These are phyloP conservation scores for Trachelus stipa DNA, from an alignment of 2,888 invertebrate genomes.

Conservation along the genomic window DNA sequence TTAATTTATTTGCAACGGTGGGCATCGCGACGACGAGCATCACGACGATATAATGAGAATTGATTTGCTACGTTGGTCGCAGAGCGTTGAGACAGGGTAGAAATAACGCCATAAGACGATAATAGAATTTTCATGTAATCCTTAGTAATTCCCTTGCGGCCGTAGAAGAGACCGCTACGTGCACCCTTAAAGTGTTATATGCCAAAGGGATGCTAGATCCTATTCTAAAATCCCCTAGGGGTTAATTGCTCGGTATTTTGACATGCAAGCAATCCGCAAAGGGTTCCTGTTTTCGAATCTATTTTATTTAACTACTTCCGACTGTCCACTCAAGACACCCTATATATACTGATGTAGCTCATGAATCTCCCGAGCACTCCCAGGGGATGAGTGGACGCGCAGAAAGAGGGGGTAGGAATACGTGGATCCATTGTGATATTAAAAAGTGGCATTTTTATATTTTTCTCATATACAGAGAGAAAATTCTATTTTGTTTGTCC, in stretches of 20 bases:
- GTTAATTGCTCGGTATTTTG: conserved; percentile 65
- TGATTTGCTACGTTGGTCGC: conserved; percentile 44
- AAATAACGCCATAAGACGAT: conserved; percentile 46
- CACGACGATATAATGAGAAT: conserved; percentile 26
- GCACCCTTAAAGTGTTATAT: background rate
- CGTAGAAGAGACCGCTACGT: conserved; percentile 38
- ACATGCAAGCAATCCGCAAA: conserved; percentile 54
- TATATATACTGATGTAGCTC: background rate
- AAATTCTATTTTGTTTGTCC: background rate
- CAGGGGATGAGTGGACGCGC: background rate
- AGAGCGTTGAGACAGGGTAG: conserved; percentile 9
- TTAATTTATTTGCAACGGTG: background rate
- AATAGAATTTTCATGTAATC: conserved; percentile 65
- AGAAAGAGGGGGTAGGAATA: background rate
- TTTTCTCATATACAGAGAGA: background rate
- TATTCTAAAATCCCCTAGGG: conserved; percentile 62
- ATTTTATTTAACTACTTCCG: background rate
- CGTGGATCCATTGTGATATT: background rate
- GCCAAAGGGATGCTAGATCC: conserved; percentile 15
- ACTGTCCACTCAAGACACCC: background rate
- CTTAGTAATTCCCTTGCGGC: conserved; percentile 64
- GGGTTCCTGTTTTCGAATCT: conserved; percentile 29
- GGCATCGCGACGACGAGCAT: background rate
- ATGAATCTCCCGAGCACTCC: background rate
- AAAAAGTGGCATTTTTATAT: background rate